Evolutionary conservation across 2,888 invertebrate species (phyloP).

Genomic region (Zelleria hepariella): DNA sequence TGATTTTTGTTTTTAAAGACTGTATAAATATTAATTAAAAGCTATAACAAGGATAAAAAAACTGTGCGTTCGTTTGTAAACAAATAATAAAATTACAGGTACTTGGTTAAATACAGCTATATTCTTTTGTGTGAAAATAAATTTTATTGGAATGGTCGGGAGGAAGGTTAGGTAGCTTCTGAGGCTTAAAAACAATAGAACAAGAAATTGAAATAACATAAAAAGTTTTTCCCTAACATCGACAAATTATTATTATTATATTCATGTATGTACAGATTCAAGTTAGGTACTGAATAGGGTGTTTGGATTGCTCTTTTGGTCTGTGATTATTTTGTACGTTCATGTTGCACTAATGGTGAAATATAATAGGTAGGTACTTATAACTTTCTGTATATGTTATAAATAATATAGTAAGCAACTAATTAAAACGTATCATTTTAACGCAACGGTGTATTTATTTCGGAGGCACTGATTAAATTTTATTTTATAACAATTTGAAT

Average conservation of each 20-base stretch:
- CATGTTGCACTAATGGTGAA: constrained; percentile 55
- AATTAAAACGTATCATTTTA: background rate
- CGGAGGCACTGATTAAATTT: constrained; percentile 6
- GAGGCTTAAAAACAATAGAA: constrained; percentile 44
- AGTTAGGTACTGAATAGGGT: constrained; percentile 32
- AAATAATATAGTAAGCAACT: background rate
- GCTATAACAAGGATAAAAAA: constrained; percentile 37
- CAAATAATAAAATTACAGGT: constrained; percentile 1
- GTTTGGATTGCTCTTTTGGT: constrained; percentile 62
- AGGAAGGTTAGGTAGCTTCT: constrained; percentile 41
- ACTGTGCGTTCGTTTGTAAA: constrained; percentile 29
- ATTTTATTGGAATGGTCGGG: background rate
- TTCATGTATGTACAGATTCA: constrained; percentile 37
- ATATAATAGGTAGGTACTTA: constrained; percentile 4
- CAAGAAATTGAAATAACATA: constrained; percentile 33
- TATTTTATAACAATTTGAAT: background rate
- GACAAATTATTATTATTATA: constrained; percentile 59
- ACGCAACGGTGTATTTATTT: constrained; percentile 1
- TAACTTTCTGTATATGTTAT: background rate
- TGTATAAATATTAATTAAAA: constrained; percentile 23
- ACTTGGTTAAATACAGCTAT: too few species aligned
- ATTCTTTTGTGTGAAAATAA: background rate
- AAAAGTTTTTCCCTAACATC: constrained; percentile 36
- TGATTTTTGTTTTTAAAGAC: constrained; percentile 9
- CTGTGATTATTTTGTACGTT: constrained; percentile 60